A percentile compares a stretch with the other conserved stretches of the same genome.
These are phyloP conservation scores for Illadopsis cleaveri DNA, from an alignment of 2,113 vertebrate species.

Conservation along the genomic window DNA sequence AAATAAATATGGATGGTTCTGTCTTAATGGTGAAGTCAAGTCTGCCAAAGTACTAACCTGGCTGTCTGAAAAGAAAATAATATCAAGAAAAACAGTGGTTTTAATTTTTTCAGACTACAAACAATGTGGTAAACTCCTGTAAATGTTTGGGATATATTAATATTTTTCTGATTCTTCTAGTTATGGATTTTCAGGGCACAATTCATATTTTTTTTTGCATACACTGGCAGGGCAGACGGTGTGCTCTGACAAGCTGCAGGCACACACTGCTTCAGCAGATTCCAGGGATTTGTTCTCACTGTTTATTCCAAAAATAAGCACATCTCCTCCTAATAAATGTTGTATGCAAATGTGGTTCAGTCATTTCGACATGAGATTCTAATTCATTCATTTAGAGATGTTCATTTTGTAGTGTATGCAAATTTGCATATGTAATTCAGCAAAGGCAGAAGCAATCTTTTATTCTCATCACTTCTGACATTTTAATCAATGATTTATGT, in stretches of 20 bases:
- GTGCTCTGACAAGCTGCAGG: neutral
- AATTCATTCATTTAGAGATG: slow-evolving; percentile 57
- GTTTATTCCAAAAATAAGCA: slow-evolving; percentile 53
- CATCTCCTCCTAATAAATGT: slow-evolving; percentile 38
- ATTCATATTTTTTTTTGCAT: slow-evolving; percentile 4
- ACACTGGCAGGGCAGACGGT: neutral
- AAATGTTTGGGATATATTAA: neutral
- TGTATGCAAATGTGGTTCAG: slow-evolving; percentile 59
- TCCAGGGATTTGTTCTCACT: slow-evolving; percentile 17
- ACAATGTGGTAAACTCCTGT: neutral
- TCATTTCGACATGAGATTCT: slow-evolving; percentile 39
- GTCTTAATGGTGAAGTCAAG: neutral
- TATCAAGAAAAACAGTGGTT: neutral
- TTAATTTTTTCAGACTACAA: neutral
- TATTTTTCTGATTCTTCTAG: neutral
- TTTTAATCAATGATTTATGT: slow-evolving; percentile 68
- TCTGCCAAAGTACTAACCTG: neutral
- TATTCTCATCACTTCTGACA: slow-evolving; percentile 65
- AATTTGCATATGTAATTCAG: slow-evolving; percentile 64
- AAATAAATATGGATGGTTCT: neutral
- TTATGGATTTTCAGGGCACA: neutral
- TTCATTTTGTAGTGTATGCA: slow-evolving; percentile 44
- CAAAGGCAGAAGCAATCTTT: slow-evolving; percentile 61
- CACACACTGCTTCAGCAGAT: slow-evolving; percentile 32
- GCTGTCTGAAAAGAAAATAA: neutral